Percentiles rank a stretch among this genome's conserved stretches.
Evolutionary conservation across 2,888 invertebrate genomes (phyloP).

Genomic region (Lampropteryx suffumata): DNA sequence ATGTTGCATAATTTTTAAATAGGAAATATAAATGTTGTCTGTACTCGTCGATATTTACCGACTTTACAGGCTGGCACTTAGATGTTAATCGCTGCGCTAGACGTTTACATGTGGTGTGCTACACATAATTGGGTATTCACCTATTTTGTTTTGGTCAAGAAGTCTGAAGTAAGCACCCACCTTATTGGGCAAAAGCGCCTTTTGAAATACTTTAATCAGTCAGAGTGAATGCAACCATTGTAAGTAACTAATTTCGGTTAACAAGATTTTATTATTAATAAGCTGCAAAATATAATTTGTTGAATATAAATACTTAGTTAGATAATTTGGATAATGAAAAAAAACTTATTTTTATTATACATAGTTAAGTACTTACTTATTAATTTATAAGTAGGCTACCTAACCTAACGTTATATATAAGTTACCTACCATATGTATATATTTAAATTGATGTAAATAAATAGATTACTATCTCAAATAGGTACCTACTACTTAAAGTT

Average conservation of each 20-base stretch:
- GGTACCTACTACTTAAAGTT: slow-evolving; percentile 42
- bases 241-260: too few species aligned
- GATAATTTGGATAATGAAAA: background rate
- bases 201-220: background rate
- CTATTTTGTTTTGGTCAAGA: too few species aligned
- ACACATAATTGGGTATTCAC: too few species aligned
- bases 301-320: background rate
- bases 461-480: slow-evolving; percentile 72
- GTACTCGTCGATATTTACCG: background rate
- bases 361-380: slow-evolving; percentile 42
- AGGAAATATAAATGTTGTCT: too few species aligned
- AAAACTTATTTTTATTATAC: slow-evolving; percentile 31
- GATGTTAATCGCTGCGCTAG: too few species aligned
- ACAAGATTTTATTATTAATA: too few species aligned
- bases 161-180: too few species aligned
- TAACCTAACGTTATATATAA: slow-evolving; percentile 68
- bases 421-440: slow-evolving; percentile 73
- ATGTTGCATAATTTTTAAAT: background rate
- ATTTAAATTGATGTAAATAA: slow-evolving; percentile 77
- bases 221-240: too few species aligned
- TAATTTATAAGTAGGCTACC: slow-evolving; percentile 45
- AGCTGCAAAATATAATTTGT: background rate
- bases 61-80: too few species aligned
- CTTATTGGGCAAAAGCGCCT: background rate
- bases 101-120: too few species aligned